Evolutionary conservation across 2,888 invertebrate genomes (phyloP), one percentile per base, ranked within the genome.

Genomic region (Linyphia triangularis): DNA sequence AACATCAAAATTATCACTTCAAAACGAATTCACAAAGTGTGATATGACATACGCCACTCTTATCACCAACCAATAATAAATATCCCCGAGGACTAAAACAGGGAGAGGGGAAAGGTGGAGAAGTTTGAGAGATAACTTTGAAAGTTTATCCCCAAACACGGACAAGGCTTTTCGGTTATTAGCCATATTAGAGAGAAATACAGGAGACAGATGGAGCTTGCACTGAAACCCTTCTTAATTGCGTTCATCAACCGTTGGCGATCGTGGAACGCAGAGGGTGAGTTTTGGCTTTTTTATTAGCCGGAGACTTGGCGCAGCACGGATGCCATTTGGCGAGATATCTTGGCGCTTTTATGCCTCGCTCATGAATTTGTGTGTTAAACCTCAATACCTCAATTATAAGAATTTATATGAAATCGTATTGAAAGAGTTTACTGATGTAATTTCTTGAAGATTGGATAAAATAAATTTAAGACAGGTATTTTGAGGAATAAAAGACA

Each of bases 141-240:
- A 85, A 85, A 78, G 78, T 85, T 85, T 78, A 85, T 85, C 77
- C 78, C 78, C 78, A 40, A 78, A 85, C 84, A 85, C 84, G 84
- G 59, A 75, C 77, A 69, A 51, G 67, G 84, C 84, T 73, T 65
- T 84, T 61, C 72, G 70, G 78, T 70, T 78, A 85, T 78, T 85
- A 78, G 85, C 85, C 78, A 85, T 78, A 85, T 78, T 78, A 85
- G 78, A 78, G 82, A 82, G 82, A 82, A 82, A 82, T 72, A 72
- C 72, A 72, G 82, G 51, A 70, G 81, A 81, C 81, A 81, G 83
- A 83, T 83, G 61, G 63, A 83, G 73, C 65, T 75, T 30, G 51
- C 9, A 57, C 79, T 65, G 79, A 79, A 81, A 57, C 65, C 67
- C 77, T 85, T 85, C 84, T 85, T 85, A 85, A 85, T 85, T 85